Base-by-base conservation (phyloP, 2,797 vertebrate species). In the Sarcophilus harrisii region DNA sequence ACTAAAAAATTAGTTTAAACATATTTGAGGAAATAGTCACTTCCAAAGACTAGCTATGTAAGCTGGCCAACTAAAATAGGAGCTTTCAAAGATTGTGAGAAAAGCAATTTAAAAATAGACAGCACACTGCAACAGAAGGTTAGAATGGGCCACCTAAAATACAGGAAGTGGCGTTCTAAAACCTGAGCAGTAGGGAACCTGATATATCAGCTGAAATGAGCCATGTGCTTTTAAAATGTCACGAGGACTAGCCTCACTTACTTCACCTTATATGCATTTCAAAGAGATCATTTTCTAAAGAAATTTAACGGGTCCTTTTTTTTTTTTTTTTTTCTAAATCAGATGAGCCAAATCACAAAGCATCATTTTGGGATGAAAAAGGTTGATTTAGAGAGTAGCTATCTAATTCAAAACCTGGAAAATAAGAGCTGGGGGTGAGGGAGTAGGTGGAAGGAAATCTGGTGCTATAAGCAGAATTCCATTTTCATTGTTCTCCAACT, bases 181-280 rank as follows among this genome's bases (percentile, higher is more conserved):
- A 54, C 58, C 14, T 28, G n/a, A 94, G 91, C 93, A 91, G 52
- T 62, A 49, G 57, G 73, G 52, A 52, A 81, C n/a, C 27, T 58
- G 52, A 96, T 54, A 92, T 28, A 3, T 28, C 89, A 10, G 21
- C 30, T 90, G 59, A 97, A 96, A 93, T 91, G 57, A 91, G 62
- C 8, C 3, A 27, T 60, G 55, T 92, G 38, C 28, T 95, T 91
- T 90, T 38, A 92, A 95, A 91, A 91, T 8, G 90, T 18, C 10
- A 6, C 16, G 58, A 24, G 24, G 12, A 45, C 12, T 94, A 93
- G 45, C 27, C 90, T 57, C 24, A 9, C 60, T 52, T 90, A 58
- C 10, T 58, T 28, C 28, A 32, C 18, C 14, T 57, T 87, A 27
- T 87, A 87, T 24, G 81, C 38, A 45, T 87, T 87, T 87, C 73